Base-by-base conservation (phyloP, 2,888 invertebrate species). In the Ectemnius continuus region DNA sequence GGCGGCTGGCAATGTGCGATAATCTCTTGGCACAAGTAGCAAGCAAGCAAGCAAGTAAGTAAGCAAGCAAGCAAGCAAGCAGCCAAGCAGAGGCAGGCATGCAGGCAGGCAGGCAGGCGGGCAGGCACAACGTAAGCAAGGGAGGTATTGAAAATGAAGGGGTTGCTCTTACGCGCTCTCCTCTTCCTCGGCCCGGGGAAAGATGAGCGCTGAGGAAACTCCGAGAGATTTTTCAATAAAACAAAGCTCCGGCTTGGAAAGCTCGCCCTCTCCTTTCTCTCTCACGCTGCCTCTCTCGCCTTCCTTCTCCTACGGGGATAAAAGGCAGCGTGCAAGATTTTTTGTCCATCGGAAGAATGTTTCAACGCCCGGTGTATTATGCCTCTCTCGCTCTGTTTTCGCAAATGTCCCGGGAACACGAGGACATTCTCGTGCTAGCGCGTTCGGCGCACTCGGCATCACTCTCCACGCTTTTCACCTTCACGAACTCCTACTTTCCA, bases 21-120 rank as follows among this genome's bases (percentile, higher is more conserved):
- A 84, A 86, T 86, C 78, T 80, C 79, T 84, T 75, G 78, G 80
- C 80, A 78, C 64, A 74, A 83, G 82, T 77, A 80, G 82, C 76
- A 81, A 85, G 82, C 84, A 82, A 76, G 76, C 36, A 36, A 36
- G 36, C 36, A 36, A 36, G 36, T 4, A 36, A 36, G 36, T 8
- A 36, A 36, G 36, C 36, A 36, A 36, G 8, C 4, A 36, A 11
- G 8, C 4, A 36, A 11, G 36, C 8, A 36, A 80, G 82, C 76
- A 81, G 84, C 82, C 84, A 82, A 76, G 76, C 36, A 36, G 6
- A 36, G 6, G 36, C 36, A 36, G 11, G 3, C 36, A 36, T 6
- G 36, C 36, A 36, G 11, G 28, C 28, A 36, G 11, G 8, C 36
- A 36, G 36, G 8, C 11, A 36, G 36, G 36, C 36, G 6, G 36